Percentiles rank a stretch among this genome's conserved stretches.
Evolutionary conservation across 2,888 invertebrate genomes (phyloP).

Genomic region (Eretmocerus hayati): DNA sequence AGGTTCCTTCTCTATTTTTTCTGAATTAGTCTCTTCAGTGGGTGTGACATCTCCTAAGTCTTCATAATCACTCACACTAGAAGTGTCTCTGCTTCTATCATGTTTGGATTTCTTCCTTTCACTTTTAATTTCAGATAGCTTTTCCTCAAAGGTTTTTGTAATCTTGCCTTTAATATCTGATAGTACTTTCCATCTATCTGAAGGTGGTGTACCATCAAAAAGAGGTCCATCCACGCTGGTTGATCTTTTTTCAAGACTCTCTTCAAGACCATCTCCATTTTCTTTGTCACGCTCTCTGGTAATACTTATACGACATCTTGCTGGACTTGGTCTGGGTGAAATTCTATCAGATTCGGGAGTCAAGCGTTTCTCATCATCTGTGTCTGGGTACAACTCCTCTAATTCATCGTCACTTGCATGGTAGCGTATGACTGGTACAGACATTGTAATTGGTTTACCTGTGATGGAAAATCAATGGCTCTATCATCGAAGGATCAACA

Average conservation of each 20-base stretch:
- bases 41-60: constrained; percentile 43
- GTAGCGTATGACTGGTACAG: constrained; percentile 59
- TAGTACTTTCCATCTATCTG: constrained; percentile 67
- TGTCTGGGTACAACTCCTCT: constrained; percentile 59
- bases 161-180: constrained; percentile 68
- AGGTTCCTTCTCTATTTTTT: constrained; percentile 32
- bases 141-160: constrained; percentile 71
- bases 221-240: constrained; percentile 52
- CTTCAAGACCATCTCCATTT: constrained; percentile 37
- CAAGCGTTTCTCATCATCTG: constrained; percentile 53
- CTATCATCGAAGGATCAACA: no score
- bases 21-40: constrained; percentile 32
- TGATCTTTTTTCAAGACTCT: constrained; percentile 56
- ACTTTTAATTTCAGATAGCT: constrained; percentile 61
- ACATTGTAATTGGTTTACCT: constrained; percentile 48
- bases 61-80: constrained; percentile 62
- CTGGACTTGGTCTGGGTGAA: constrained; percentile 43
- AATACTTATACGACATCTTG: constrained; percentile 47
- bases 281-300: constrained; percentile 48
- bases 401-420: constrained; percentile 71
- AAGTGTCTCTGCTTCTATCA: constrained; percentile 55
- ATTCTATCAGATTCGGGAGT: constrained; percentile 46
- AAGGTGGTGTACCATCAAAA: constrained; percentile 48
- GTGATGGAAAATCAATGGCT: neutral
- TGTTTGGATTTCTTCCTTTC: constrained; percentile 49